phyloP scores from a whole-genome alignment of 2,797 vertebrate species.

The Nyctalus aviator region DNA sequence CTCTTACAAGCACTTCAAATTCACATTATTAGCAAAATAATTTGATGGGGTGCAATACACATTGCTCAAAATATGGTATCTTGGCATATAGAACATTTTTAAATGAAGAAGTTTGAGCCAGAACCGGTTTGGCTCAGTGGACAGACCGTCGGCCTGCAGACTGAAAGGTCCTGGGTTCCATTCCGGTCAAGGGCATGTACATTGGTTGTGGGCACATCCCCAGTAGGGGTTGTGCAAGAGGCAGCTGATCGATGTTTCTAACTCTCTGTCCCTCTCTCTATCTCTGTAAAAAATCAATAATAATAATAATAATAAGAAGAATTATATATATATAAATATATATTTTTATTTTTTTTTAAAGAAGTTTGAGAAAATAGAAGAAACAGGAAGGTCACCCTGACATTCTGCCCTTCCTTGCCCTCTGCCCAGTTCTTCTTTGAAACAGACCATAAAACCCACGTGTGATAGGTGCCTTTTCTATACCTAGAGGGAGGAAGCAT shows the following conservation, averaged over 20 bases:
- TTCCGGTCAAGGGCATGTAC: too few relatives aligned
- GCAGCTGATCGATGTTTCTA: too few relatives aligned
- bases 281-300: too few relatives aligned
- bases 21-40: not conserved
- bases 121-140: too few relatives aligned
- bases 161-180: too few relatives aligned
- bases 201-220: too few relatives aligned
- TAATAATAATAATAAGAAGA: too few relatives aligned
- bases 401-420: fast-evolving
- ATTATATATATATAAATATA: too few relatives aligned
- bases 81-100: not conserved
- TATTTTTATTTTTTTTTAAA: not conserved
- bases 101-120: not conserved
- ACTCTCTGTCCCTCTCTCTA: too few relatives aligned
- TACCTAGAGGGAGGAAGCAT: not conserved
- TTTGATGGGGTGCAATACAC: not conserved
- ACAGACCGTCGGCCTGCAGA: too few relatives aligned
- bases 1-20: not conserved
- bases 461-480: not conserved
- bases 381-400: not conserved
- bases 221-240: too few relatives aligned
- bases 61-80: not conserved
- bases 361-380: not conserved
- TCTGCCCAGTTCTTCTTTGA: not conserved
- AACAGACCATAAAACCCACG: not conserved